A percentile compares a stretch with the other conserved stretches of the same genome.
Conservation (phyloP, 2,797 vertebrate genomes). For the Harpagifer antarcticus region DNA sequence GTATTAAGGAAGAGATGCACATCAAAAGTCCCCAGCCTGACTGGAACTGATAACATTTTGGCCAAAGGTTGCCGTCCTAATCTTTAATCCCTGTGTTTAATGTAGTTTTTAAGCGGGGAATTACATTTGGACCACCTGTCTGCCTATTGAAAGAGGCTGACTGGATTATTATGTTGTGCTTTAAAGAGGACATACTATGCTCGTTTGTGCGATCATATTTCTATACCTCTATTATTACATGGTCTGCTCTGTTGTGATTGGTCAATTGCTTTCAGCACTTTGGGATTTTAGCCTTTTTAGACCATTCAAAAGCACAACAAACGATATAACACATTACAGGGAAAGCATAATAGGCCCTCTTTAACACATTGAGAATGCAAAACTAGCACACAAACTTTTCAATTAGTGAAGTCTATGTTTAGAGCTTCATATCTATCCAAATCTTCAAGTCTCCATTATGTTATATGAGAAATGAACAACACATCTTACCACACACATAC, state of each 20-base stretch:
- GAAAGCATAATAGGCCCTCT: no score
- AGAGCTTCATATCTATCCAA: slow-evolving; percentile 21
- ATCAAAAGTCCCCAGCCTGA: background rate
- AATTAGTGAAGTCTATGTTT: slow-evolving; percentile 13
- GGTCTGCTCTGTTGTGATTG: no score
- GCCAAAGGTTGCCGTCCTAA: background rate
- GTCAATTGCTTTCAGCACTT: no score
- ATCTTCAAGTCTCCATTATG: background rate
- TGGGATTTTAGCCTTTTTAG: no score
- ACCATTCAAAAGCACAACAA: no score
- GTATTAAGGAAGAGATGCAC: background rate
- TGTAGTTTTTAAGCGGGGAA: background rate
- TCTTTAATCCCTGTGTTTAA: background rate
- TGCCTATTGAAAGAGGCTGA: background rate
- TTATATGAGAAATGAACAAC: background rate
- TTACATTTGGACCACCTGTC: background rate
- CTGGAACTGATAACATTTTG: background rate
- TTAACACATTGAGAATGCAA: background rate
- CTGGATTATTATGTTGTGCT: background rate
- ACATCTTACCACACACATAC: background rate
- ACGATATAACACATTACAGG: no score
- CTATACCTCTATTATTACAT: no score
- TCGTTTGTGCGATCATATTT: no score
- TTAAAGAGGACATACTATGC: background rate
- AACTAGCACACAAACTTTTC: background rate